phyloP scores from a whole-genome alignment of 2,888 invertebrate species.

The Torymus aiolomorphi region DNA sequence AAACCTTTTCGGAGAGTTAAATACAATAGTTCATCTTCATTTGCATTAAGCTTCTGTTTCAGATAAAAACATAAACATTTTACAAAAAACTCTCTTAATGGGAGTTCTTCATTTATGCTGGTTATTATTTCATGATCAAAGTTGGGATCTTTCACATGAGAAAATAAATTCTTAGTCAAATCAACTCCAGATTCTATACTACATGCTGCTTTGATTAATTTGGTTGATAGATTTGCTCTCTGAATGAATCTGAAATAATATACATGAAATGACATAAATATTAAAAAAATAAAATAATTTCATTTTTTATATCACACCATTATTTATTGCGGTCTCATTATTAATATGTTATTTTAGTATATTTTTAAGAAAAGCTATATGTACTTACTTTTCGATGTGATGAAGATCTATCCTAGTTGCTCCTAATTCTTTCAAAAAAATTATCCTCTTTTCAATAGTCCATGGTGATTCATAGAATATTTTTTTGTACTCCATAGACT shows the following conservation, averaged over 20 bases:
- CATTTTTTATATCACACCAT: too few relatives aligned
- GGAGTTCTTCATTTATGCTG: slow-evolving; percentile 62
- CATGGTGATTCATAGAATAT: slow-evolving; percentile 45
- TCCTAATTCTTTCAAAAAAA: slow-evolving; percentile 66
- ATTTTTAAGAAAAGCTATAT: neutral
- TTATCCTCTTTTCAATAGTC: slow-evolving; percentile 61
- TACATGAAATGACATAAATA: slow-evolving; percentile 58
- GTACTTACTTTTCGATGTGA: slow-evolving; percentile 58
- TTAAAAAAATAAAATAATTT: too few relatives aligned
- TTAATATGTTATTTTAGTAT: neutral
- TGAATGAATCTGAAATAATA: slow-evolving; percentile 68
- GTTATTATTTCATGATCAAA: slow-evolving; percentile 20
- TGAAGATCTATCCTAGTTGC: slow-evolving; percentile 47
- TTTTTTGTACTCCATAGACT: neutral
- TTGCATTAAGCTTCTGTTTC: slow-evolving; percentile 73
- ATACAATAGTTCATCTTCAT: slow-evolving; percentile 69
- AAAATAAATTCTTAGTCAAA: slow-evolving; percentile 56
- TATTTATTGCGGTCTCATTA: too few relatives aligned
- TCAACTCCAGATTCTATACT: slow-evolving; percentile 71
- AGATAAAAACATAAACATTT: slow-evolving; percentile 71
- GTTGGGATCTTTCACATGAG: slow-evolving; percentile 34
- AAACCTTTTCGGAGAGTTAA: slow-evolving; percentile 71
- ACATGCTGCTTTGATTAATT: slow-evolving; percentile 72
- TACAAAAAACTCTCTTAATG: slow-evolving; percentile 69
- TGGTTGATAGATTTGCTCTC: slow-evolving; percentile 68